These are phyloP conservation scores for Poeciliopsis turneri DNA, from an alignment of 2,797 vertebrate genomes.

Conservation along the genomic window DNA sequence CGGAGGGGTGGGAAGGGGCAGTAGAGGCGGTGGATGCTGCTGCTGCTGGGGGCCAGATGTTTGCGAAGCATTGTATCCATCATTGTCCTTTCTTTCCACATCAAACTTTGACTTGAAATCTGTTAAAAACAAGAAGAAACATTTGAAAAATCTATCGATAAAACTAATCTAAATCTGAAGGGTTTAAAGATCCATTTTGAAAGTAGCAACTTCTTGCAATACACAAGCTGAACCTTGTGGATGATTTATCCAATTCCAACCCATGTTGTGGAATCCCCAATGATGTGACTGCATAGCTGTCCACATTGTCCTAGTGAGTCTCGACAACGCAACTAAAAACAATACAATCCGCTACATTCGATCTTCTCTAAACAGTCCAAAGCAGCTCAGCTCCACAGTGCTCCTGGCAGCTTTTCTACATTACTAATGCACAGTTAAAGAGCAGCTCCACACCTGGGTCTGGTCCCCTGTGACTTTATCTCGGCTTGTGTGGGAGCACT, in stretches of 20 bases:
- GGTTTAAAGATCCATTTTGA: not conserved
- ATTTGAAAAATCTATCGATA: not conserved
- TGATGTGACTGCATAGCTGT: conserved; percentile 51
- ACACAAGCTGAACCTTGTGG: conserved; percentile 53
- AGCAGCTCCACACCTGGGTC: conserved; percentile 33
- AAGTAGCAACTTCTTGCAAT: not conserved
- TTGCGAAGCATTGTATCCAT: conserved; percentile 85
- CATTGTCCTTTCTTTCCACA: conserved; percentile 89
- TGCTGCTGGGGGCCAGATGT: conserved; percentile 77
- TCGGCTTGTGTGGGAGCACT: conserved; percentile 18
- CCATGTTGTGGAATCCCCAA: conserved; percentile 39
- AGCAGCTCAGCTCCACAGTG: conserved; percentile 5
- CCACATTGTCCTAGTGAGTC: conserved; percentile 61
- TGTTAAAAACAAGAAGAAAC: conserved; percentile 46
- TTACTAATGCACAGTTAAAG: conserved; percentile 25
- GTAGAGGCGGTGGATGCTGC: conserved; percentile 60
- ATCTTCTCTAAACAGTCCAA: conserved; percentile 1
- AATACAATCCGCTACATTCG: not conserved
- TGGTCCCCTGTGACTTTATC: conserved; percentile 39
- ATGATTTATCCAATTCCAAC: conserved; percentile 55
- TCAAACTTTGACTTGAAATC: conserved; percentile 97
- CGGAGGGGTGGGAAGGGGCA: conserved; percentile 71
- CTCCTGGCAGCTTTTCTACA: conserved; percentile 12
- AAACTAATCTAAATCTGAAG: not conserved
- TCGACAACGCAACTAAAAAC: conserved; percentile 17